A percentile compares a stretch with the other conserved stretches of the same genome.
Conservation (phyloP, 2,113 vertebrate genomes). For the Tachycineta bicolor region DNA sequence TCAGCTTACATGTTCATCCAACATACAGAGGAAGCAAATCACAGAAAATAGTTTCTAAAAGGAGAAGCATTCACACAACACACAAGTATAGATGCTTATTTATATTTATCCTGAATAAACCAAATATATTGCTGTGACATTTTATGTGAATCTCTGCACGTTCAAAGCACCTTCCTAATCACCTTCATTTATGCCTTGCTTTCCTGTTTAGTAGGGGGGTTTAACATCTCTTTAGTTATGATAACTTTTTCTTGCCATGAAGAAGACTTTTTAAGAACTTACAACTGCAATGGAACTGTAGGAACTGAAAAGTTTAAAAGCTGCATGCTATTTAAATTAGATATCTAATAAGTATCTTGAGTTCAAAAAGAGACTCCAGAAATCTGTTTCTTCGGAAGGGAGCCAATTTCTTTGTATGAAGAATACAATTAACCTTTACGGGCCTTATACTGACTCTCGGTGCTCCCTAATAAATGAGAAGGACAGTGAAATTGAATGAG, state of each 20-base stretch:
- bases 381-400: background rate
- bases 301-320: background rate
- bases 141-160: background rate
- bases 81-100: background rate
- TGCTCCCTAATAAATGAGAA: background rate
- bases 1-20: background rate
- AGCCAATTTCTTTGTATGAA: background rate
- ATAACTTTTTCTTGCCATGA: background rate
- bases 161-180: background rate
- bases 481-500: background rate
- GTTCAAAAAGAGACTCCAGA: background rate
- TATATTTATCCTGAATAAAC: background rate
- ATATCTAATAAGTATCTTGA: background rate
- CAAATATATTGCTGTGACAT: background rate
- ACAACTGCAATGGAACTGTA: background rate
- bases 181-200: background rate
- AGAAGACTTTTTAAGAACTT: background rate
- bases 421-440: background rate
- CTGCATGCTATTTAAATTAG: background rate
- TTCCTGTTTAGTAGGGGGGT: rapidly evolving
- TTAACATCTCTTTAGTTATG: background rate
- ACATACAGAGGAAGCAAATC: background rate
- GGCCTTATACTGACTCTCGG: background rate
- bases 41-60: background rate
- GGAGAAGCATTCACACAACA: background rate